Evolutionary conservation across 2,113 vertebrate species (phyloP), one percentile per base, ranked within the genome.

Genomic region (Scytalopus superciliaris): DNA sequence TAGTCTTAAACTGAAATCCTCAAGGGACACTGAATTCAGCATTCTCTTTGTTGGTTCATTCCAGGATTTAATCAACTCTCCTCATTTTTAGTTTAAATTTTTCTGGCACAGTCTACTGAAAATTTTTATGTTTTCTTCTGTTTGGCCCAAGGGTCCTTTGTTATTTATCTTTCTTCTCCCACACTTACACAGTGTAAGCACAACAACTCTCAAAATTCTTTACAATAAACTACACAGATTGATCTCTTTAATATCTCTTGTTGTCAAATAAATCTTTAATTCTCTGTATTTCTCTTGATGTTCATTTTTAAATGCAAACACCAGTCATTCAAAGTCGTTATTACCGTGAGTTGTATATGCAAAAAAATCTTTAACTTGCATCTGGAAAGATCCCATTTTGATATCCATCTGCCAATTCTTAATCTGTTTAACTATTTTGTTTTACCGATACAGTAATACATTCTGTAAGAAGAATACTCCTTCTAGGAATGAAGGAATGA

Each of bases 401-500:
- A 68, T 44, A 72, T 56, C 35, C 50, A 33, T 57, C 24, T 45
- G 9, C 5, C 68, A 67, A 63, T 79, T 67, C 31, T 81, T 70
- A 63, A 60, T 12, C 60, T 74, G 10, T 64, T 77, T 60, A 55
- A 49, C 2, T 19, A 67, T 37, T 52, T 69, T 37, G 7, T 39
- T 57, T 63, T 64, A 44, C 10, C 74, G 39, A 19, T 40, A 52
- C 1, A 25, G 1, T n/a, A 74, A 12, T 81, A 55, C 4, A 40
- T 68, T 35, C 28, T 14, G 6, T 12, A 59, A 39, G 40, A 53
- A 72, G 75, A 63, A 1, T 60, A 6, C 0, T 47, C 35, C 66
- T 90, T 66, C 25, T 74, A 60, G 0, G 0, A 44, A 21, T 25
- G n/a, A n/a, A n/a, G n/a, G n/a, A n/a, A n/a, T n/a, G n/a, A n/a